Evolutionary conservation across 2,888 invertebrate genomes (phyloP), one percentile per base, ranked within the genome.

Genomic region (Eupithecia subfuscata): DNA sequence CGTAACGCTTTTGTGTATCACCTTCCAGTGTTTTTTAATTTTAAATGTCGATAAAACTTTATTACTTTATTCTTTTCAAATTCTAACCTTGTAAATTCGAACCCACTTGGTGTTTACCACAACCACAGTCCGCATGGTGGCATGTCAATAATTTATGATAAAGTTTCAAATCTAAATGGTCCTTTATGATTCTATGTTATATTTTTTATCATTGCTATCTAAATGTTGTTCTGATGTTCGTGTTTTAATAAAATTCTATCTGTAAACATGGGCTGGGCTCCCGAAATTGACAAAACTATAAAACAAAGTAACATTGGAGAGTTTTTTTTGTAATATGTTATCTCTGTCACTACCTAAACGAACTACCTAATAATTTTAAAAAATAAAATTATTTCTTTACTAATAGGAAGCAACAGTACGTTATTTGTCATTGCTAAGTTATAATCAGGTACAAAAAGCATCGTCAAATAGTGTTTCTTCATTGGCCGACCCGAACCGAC

Each of bases 211-310:
- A 22, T 43, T 68, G 14, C 12, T 16, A 22, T 64, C 43, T 68
- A 40, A 68, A 68, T 72, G 65, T 72, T 14, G 16, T 65, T 22
- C 12, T 40, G 7, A 30, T 34, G 34, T 64, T 64, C 34, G 48
- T 69, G 69, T 70, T 43, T 60, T 30, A 2, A 22, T 56, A 11
- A 22, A n/a, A 48, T 48, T n/a, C 18, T 18, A 8, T 48, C 8
- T 56, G n/a, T 9, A n/a, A 56, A 56, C 8, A 56, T 52, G 52
- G 22, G n/a, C 18, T 5, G n/a, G 52, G 8, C 52, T 48, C 22
- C n/a, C 1, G 52, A 22, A 56, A 11, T 52, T n/a, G 7, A n/a
- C 18, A 45, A 45, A 16, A 16, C 14, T 45, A 45, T 45, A 16
- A 18, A 45, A 45, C 3, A 14, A 6, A 11, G 43, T 43, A 43